Percentiles rank a stretch among this genome's conserved stretches.
These are phyloP conservation scores for Drosophila kanekoi DNA, from an alignment of 2,888 invertebrate species.

Conservation along the genomic window DNA sequence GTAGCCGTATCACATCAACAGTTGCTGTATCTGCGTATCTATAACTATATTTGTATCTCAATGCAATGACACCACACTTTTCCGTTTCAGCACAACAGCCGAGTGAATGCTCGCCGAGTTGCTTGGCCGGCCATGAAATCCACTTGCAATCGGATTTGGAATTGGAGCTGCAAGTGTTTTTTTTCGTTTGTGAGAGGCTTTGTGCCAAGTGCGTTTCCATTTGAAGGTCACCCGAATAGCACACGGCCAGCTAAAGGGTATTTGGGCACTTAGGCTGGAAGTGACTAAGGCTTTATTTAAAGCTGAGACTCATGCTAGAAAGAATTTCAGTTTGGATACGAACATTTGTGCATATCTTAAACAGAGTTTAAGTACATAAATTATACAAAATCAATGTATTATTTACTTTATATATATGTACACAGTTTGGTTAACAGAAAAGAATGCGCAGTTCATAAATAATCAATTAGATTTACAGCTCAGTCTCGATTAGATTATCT, in stretches of 20 bases:
- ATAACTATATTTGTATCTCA: constrained; percentile 45
- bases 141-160: constrained; percentile 68
- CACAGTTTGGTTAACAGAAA: background rate
- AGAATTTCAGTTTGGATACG: no score
- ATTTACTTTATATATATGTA: background rate
- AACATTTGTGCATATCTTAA: no score
- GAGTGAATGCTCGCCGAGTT: constrained; percentile 70
- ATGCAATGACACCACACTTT: constrained; percentile 71
- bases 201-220: constrained; percentile 49
- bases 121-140: constrained; percentile 77
- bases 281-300: background rate
- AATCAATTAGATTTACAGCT: constrained; percentile 15
- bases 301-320: no score
- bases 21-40: constrained; percentile 16
- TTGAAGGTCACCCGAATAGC: constrained; percentile 76
- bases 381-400: background rate
- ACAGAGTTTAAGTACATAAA: no score
- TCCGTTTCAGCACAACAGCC: constrained; percentile 38
- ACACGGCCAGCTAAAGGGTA: constrained; percentile 36
- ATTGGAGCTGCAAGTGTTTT: constrained; percentile 49
- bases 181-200: constrained; percentile 41
- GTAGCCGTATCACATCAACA: constrained; percentile 24
- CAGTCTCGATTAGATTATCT: constrained; percentile 5
- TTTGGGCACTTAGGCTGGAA: background rate
- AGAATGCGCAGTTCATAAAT: constrained; percentile 4